These are phyloP conservation scores for Meda fulgida DNA, from an alignment of 2,797 vertebrate genomes.

Conservation along the genomic window DNA sequence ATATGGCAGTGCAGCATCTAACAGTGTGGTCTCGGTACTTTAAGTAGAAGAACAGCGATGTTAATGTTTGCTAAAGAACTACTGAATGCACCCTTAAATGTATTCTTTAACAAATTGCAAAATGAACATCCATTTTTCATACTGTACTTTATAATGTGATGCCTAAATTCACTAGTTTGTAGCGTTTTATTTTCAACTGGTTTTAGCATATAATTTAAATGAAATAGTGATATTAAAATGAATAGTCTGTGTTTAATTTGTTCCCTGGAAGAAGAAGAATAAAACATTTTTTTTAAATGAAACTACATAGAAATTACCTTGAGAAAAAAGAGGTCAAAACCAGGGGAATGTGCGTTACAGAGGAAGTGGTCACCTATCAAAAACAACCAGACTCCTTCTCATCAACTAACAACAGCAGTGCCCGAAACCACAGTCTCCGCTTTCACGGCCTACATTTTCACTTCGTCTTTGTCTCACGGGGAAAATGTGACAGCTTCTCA, in stretches of 20 bases:
- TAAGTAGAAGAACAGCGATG: neutral
- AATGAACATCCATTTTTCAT: too few relatives aligned
- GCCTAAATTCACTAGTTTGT: too few relatives aligned
- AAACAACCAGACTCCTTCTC: conserved; percentile 25
- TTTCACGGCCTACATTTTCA: conserved; percentile 17
- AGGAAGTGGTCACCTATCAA: conserved; percentile 7
- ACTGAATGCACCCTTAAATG: neutral
- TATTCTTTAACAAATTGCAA: neutral
- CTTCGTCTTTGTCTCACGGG: conserved; percentile 28
- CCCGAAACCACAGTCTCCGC: conserved; percentile 8
- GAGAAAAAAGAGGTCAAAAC: conserved; percentile 5
- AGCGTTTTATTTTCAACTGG: neutral
- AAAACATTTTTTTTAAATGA: neutral
- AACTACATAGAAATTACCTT: neutral
- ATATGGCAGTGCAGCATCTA: too few relatives aligned
- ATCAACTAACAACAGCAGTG: conserved; percentile 32
- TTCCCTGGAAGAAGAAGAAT: neutral
- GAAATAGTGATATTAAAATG: neutral
- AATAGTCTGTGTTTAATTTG: neutral
- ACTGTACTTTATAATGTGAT: too few relatives aligned
- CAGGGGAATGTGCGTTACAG: neutral
- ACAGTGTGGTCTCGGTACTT: too few relatives aligned
- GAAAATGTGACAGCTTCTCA: conserved; percentile 43
- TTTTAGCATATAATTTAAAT: neutral
- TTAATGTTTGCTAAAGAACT: neutral